Conservation (phyloP, 2,888 invertebrate genomes). For the Idaea straminata region DNA sequence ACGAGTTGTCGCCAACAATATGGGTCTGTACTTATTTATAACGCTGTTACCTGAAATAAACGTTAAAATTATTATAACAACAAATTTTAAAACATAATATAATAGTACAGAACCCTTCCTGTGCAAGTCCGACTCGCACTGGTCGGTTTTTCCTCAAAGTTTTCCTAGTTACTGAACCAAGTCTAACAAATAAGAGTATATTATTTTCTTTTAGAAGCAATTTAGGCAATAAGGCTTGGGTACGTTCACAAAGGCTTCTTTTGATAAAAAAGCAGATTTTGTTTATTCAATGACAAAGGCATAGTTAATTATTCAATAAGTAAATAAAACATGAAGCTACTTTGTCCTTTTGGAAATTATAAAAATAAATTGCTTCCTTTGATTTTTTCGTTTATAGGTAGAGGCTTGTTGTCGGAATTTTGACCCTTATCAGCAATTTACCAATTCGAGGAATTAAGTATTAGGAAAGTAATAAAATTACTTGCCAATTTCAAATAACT, state of each 20-base stretch:
- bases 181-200: background rate
- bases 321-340: background rate
- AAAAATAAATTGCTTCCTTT: background rate
- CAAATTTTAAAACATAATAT: no score
- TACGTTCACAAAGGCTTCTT: background rate
- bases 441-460: no score
- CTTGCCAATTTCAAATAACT: no score
- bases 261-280: background rate
- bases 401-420: background rate
- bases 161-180: background rate
- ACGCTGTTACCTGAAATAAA: no score
- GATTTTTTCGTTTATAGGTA: background rate
- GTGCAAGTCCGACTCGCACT: background rate
- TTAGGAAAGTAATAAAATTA: no score
- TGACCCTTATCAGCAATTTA: no score
- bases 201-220: background rate
- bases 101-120: no score
- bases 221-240: background rate
- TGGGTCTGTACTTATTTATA: no score
- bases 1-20: no score
- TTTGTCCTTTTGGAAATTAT: background rate
- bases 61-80: no score
- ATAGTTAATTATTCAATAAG: background rate
- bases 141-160: background rate
- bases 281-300: background rate